Conservation (phyloP, 2,888 invertebrate genomes). For the Volucella bombylans region DNA sequence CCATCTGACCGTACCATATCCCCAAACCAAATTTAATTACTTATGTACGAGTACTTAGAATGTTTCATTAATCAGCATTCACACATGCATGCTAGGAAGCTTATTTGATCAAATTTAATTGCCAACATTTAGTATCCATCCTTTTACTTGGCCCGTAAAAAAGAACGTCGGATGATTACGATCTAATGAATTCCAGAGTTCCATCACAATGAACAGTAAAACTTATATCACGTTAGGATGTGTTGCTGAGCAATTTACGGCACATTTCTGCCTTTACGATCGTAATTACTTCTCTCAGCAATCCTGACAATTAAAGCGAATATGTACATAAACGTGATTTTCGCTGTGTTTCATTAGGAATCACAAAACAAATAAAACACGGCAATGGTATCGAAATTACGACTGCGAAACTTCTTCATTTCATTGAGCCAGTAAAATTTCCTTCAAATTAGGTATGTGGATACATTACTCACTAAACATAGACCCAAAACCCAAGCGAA, state of each 20-base stretch:
- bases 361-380: conserved; percentile 26
- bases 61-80: conserved; percentile 24
- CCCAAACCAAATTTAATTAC: conserved; percentile 25
- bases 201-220: conserved; percentile 18
- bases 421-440: too few species aligned
- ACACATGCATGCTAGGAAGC: not conserved
- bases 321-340: conserved; percentile 49
- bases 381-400: not conserved
- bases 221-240: conserved; percentile 29
- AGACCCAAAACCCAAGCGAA: too few species aligned
- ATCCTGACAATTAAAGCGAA: conserved; percentile 40
- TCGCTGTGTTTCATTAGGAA: conserved; percentile 16
- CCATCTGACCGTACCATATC: not conserved
- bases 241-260: conserved; percentile 42
- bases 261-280: conserved; percentile 47
- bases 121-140: conserved; percentile 45
- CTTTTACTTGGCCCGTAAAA: conserved; percentile 10
- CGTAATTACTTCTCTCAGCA: conserved; percentile 37
- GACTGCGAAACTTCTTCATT: too few species aligned
- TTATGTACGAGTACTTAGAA: conserved; percentile 7
- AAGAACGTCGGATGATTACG: conserved; percentile 33
- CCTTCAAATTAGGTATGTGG: too few species aligned
- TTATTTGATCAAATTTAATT: conserved; percentile 52
- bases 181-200: conserved; percentile 37
- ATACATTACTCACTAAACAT: too few species aligned